Conservation (phyloP, 2,888 invertebrate species). For the Nezara viridula region DNA sequence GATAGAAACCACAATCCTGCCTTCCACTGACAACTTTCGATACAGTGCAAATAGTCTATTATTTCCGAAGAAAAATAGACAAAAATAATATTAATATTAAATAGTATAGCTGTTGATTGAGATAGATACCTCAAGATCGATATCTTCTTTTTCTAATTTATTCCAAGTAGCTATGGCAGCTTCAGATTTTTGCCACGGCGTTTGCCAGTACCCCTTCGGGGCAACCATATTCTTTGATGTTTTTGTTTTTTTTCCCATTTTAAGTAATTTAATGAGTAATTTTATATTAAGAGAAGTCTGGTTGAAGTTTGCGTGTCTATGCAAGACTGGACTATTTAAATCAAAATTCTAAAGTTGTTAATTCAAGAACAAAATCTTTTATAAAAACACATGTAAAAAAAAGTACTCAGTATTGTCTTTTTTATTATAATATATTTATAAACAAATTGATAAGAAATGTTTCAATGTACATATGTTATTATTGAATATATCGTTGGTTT, state of each 20-base stretch:
- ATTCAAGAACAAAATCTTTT: too few relatives aligned
- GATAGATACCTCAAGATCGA: slow-evolving; percentile 51
- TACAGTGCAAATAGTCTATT: too few relatives aligned
- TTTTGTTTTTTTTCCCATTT: background rate
- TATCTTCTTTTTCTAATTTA: slow-evolving; percentile 17
- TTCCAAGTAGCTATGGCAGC: slow-evolving; percentile 49
- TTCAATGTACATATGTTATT: too few relatives aligned
- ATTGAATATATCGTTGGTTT: too few relatives aligned
- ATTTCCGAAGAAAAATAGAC: background rate
- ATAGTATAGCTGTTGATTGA: background rate
- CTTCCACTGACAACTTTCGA: too few relatives aligned
- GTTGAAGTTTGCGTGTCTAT: too few relatives aligned
- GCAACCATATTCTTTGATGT: background rate
- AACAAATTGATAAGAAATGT: too few relatives aligned
- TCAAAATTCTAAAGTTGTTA: too few relatives aligned
- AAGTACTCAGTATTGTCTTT: background rate
- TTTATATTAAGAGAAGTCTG: background rate
- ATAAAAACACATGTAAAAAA: background rate
- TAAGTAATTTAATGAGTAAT: background rate
- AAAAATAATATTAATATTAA: background rate
- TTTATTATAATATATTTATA: too few relatives aligned
- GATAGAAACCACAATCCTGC: too few relatives aligned
- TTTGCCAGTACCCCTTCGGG: slow-evolving; percentile 60
- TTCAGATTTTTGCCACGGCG: slow-evolving; percentile 47
- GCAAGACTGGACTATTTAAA: too few relatives aligned